Conservation (phyloP, 2,797 vertebrate genomes). For the Gymnoscopelus microlampas region DNA sequence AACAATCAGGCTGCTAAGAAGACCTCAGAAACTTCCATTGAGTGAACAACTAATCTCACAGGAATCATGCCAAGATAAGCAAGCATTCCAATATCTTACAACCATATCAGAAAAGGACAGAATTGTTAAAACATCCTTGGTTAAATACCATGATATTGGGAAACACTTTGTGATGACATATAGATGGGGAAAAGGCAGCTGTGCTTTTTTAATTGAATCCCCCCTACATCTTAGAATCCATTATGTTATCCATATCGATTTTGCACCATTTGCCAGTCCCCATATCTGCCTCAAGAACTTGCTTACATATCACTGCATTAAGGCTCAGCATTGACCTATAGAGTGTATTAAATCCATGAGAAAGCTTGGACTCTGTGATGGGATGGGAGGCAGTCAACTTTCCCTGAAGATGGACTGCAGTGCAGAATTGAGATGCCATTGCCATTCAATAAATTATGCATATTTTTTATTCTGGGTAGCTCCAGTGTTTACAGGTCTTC, state of each 20-base stretch:
- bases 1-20: too few relatives aligned
- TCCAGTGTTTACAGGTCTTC: conserved; percentile 62
- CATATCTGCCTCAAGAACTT: background rate
- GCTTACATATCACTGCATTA: background rate
- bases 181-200: conserved; percentile 14
- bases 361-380: conserved; percentile 21
- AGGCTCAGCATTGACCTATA: background rate
- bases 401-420: conserved; percentile 49
- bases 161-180: conserved; percentile 1
- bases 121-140: background rate
- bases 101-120: background rate
- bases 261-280: background rate
- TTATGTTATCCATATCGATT: background rate
- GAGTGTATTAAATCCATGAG: conserved; percentile 27
- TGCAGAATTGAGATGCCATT: conserved; percentile 38
- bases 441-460: conserved; percentile 72
- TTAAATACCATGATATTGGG: background rate
- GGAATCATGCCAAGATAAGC: background rate
- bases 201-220: background rate
- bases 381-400: conserved; percentile 37
- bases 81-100: too few relatives aligned
- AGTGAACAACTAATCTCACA: background rate
- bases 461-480: conserved; percentile 63
- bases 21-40: too few relatives aligned
- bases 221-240: background rate